Evolutionary conservation across 2,113 vertebrate species (phyloP).

Genomic region (Rhabdomys dilectus): DNA sequence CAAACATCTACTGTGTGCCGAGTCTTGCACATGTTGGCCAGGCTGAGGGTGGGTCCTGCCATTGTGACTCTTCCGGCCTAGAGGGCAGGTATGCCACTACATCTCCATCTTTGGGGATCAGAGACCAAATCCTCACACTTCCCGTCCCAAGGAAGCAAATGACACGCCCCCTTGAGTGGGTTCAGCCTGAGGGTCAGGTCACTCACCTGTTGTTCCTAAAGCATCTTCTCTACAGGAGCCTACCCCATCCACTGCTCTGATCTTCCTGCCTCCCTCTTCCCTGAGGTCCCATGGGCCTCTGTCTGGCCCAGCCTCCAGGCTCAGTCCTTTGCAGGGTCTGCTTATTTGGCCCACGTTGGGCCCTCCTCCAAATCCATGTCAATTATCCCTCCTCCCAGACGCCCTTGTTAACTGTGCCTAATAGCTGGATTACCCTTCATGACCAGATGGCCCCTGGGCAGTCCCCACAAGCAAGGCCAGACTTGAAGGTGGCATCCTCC

Average conservation of each 20-base stretch:
- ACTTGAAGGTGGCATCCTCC: not conserved
- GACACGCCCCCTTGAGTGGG: not conserved
- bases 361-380: not conserved
- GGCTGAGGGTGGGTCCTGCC: not conserved
- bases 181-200: too few relatives aligned
- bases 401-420: not conserved
- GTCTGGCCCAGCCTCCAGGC: not conserved
- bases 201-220: not conserved
- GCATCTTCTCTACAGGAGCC: too few relatives aligned
- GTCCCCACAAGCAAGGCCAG: not conserved
- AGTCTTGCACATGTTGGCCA: not conserved
- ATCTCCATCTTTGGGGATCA: not conserved
- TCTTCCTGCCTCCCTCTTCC: not conserved
- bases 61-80: not conserved
- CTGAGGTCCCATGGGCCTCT: not conserved
- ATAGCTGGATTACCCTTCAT: too few relatives aligned
- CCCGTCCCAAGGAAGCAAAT: too few relatives aligned
- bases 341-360: not conserved
- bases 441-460: not conserved
- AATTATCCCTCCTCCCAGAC: not conserved
- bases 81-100: not conserved
- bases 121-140: not conserved
- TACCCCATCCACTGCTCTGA: not conserved
- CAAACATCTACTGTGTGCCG: not conserved
- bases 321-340: not conserved